Base-by-base conservation (phyloP, 1,140 invertebrate genomes). In the Phthorimaea operculella region DNA sequence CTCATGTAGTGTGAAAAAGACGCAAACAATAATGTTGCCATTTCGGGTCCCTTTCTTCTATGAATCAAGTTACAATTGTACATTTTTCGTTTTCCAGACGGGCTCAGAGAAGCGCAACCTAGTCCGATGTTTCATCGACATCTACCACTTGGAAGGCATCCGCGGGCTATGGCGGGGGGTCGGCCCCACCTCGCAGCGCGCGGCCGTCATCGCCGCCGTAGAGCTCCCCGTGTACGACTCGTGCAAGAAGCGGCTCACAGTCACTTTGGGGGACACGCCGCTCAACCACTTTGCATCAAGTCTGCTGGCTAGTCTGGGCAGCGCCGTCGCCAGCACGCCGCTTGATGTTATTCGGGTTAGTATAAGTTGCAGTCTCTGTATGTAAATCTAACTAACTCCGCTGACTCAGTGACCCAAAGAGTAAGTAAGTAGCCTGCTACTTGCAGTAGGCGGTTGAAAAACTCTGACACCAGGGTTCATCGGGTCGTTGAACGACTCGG, bases 191-290 rank as follows among this genome's bases (percentile, higher is more conserved):
- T 92, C 94, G 16, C 95, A 97, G 85, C 88, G 96, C 74, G 96
- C 96, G 50, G 95, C 94, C 11, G 89, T 97, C 44, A 96, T 97
- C 70, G 95, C 94, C 28, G 96, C 94, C 34, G 96, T 98, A 14
- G 96, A 98, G 86, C 87, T 98, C 62, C 96, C 96, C 55, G 94
- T 94, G 42, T 98, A 98, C 87, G 96, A 98, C 86, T 92, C 92
- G 66, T 93, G 91, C 78, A 98, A 98, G 87, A 90, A 91, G 67
- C 89, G 92, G 66, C 87, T 98, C 52, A 89, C 92, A 69, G 86
- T 85, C 15, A 58, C 89, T 18, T 86, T 96, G 66, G 93, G 92
- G 6, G 94, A 98, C 87, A 91, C 90, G 66, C 87, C 94, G 49
- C 85, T 88, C 33, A 97, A 96, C 89, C 96, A 98, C 89, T 93